Percentiles rank a stretch among this genome's conserved stretches.
These are phyloP conservation scores for Drosophila sp. DNA, from an alignment of 1,140 invertebrate species.

Conservation along the genomic window DNA sequence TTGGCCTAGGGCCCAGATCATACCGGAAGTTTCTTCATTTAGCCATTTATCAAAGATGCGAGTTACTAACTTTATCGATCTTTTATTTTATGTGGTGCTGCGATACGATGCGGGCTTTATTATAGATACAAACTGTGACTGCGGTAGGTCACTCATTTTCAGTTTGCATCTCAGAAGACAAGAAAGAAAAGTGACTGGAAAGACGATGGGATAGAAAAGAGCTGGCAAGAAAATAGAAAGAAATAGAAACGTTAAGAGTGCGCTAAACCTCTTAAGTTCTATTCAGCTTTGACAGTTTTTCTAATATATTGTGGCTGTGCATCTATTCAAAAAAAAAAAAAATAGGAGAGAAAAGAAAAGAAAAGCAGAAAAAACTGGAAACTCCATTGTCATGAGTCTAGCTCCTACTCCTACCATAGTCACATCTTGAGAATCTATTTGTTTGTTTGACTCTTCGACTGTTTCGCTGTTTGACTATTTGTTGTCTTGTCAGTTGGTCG, in stretches of 20 bases:
- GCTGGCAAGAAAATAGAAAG: conserved; percentile 15
- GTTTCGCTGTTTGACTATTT: conserved; percentile 18
- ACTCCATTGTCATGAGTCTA: conserved; percentile 58
- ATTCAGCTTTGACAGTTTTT: conserved; percentile 83
- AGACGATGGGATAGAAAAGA: conserved; percentile 35
- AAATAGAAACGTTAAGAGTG: conserved; percentile 68
- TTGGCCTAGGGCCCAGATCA: neutral
- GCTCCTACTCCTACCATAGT: neutral
- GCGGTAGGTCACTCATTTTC: conserved; percentile 64
- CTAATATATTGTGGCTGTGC: conserved; percentile 74
- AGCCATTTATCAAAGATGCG: conserved; percentile 52
- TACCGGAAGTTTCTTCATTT: conserved; percentile 62
- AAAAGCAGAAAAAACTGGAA: conserved; percentile 51
- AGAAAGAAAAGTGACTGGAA: conserved; percentile 22
- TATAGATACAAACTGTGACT: conserved; percentile 16
- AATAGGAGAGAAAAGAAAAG: neutral
- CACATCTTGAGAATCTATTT: conserved; percentile 73
- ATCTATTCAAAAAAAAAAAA: conserved; percentile 46
- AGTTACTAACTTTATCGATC: conserved; percentile 72
- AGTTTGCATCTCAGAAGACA: conserved; percentile 17
- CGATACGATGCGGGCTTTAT: conserved; percentile 18
- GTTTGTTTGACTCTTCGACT: conserved; percentile 55
- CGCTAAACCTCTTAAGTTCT: conserved; percentile 83
- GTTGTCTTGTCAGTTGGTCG: conserved; percentile 17
- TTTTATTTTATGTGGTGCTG: neutral